These are phyloP conservation scores for Trogon surrucura DNA, from an alignment of 2,113 vertebrate genomes.

Conservation along the genomic window DNA sequence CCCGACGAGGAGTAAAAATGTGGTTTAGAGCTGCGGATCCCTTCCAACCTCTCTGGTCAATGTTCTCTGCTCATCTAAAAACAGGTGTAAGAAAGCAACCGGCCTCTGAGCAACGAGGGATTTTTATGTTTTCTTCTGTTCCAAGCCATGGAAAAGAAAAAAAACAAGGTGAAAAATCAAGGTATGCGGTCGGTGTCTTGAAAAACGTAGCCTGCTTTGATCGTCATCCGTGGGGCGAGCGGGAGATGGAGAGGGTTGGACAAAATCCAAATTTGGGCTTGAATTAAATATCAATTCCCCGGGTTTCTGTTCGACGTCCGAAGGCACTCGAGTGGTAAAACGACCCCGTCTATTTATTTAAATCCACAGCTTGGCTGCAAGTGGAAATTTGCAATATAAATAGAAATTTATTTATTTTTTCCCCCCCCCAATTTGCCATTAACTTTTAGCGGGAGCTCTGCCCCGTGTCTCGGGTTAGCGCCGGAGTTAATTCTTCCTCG, in stretches of 20 bases:
- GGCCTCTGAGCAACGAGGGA: background rate
- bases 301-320: background rate
- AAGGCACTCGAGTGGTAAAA: background rate
- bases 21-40: background rate
- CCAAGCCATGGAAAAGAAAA: background rate
- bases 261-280: background rate
- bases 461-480: accelerated
- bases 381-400: background rate
- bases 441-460: background rate
- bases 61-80: background rate
- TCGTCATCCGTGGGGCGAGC: background rate
- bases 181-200: background rate
- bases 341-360: background rate
- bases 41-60: background rate
- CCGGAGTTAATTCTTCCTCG: background rate
- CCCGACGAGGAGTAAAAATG: background rate
- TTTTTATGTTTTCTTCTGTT: background rate
- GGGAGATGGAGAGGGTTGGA: background rate
- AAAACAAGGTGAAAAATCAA: background rate
- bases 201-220: background rate
- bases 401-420: no score
- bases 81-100: background rate
- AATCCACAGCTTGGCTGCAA: background rate
- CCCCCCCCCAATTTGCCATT: no score
- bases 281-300: background rate